Conservation (phyloP, 2,113 vertebrate genomes). For the Gymnarchus niloticus region DNA sequence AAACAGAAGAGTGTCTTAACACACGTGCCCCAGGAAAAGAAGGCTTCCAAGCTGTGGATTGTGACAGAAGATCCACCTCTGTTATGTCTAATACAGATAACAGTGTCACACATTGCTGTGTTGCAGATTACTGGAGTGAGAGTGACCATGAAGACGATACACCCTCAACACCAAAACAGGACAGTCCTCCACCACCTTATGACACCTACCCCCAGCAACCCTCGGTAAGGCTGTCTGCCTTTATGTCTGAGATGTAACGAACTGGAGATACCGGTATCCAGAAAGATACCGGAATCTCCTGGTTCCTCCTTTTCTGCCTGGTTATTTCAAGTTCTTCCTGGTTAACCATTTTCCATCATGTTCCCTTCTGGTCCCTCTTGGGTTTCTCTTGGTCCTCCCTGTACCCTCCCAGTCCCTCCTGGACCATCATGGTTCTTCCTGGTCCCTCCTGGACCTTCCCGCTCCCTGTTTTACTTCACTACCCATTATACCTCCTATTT, state of each 20-base stretch:
- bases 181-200: conserved; percentile 93
- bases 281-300: not conserved
- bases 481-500: too few species aligned
- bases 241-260: not conserved
- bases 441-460: too few species aligned
- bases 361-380: too few species aligned
- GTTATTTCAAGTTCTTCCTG: too few species aligned
- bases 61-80: not conserved
- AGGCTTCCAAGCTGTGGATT: not conserved
- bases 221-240: conserved; percentile 69
- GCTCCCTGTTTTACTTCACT: too few species aligned
- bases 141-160: conserved; percentile 96
- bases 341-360: too few species aligned
- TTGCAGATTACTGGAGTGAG: conserved; percentile 95
- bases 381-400: too few species aligned
- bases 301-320: too few species aligned
- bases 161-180: conserved; percentile 83
- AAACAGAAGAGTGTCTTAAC: too few species aligned
- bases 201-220: conserved; percentile 88
- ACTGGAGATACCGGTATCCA: not conserved
- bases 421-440: too few species aligned
- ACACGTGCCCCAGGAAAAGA: too few species aligned
- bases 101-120: conserved; percentile 1
- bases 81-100: not conserved
- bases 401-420: too few species aligned